Percentiles rank a stretch among this genome's conserved stretches.
These are phyloP conservation scores for Amblyopsis rosae DNA, from an alignment of 2,113 vertebrate genomes.

Conservation along the genomic window DNA sequence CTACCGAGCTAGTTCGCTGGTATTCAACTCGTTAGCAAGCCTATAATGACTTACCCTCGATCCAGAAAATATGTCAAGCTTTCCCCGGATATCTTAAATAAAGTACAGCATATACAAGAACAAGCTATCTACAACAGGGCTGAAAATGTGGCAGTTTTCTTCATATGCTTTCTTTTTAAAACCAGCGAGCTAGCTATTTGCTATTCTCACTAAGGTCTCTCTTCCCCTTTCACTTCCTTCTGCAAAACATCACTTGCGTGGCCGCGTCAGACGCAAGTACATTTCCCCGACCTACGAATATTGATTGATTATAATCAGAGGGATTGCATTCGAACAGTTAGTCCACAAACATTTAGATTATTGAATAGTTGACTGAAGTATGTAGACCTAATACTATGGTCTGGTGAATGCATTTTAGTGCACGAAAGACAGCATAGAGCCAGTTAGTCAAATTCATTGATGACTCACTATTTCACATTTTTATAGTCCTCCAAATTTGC, in stretches of 20 bases:
- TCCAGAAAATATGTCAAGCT: not conserved
- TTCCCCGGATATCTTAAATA: conserved; percentile 1
- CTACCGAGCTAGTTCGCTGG: conserved; percentile 37
- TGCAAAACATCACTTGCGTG: conserved; percentile 44
- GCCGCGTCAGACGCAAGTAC: conserved; percentile 46
- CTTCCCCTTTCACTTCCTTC: conserved; percentile 73
- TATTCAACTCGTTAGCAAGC: conserved; percentile 18
- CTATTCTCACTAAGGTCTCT: conserved; percentile 29
- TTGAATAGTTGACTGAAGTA: too few species aligned
- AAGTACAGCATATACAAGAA: not conserved
- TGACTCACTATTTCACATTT: too few species aligned
- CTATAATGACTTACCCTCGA: conserved; percentile 23
- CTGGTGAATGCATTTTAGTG: too few species aligned
- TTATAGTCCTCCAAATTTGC: too few species aligned
- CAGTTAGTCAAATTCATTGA: too few species aligned
- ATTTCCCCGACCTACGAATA: not conserved
- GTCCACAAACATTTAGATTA: too few species aligned
- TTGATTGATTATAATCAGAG: too few species aligned
- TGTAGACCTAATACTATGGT: too few species aligned
- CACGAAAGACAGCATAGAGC: too few species aligned
- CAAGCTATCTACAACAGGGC: not conserved
- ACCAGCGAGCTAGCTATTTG: conserved; percentile 43
- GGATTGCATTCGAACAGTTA: too few species aligned
- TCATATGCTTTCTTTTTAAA: conserved; percentile 5
- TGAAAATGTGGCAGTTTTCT: conserved; percentile 56